Evolutionary conservation across 2,113 vertebrate species (phyloP), one percentile per base, ranked within the genome.

Genomic region (Phylloscopus trochiloides): DNA sequence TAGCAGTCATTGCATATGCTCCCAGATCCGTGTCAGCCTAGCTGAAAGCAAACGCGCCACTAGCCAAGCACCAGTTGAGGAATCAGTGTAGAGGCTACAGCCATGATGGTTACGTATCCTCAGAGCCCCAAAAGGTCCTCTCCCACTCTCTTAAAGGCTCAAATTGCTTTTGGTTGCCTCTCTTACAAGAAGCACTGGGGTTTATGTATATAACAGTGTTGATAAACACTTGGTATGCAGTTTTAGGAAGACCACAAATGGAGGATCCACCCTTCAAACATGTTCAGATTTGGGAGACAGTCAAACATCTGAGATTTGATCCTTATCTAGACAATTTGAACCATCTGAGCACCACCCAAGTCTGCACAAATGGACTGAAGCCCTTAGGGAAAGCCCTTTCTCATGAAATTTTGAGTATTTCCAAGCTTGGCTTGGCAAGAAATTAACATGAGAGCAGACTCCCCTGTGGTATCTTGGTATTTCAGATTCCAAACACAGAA

Each of bases 341-440:
- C 62, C 78, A 86, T 92, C 90, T 67, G 54, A 97, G 67, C 77
- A 88, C 65, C 42, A 77, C 77, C 48, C 81, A 95, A 88, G 58
- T 57, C 92, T 91, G 72, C 38, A 93, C 58, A 95, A 96, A 90
- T 91, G 86, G 92, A 80, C 62, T 94, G 57, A 86, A 79, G 28
- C 92, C 94, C 67, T 58, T 34, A 71, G 71, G 86, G 94, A 92
- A 91, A 92, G 43, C 31, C 36, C 48, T 94, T 96, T 96, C 96
- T 95, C 94, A 97, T 82, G 87, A 94, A 97, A 91, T 50, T 51
- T 88, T 59, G 47, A 88, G 36, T 51, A 38, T 88, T 96, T 94
- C 66, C 90, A 96, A 81, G 80, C 29, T 67, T 65, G 40, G n/a
- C 51, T 97, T 97, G 94, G 95, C 92, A 97, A 96, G 84, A 90